Evolutionary conservation across 1,140 invertebrate species (phyloP).

Genomic region (Atta texana): DNA sequence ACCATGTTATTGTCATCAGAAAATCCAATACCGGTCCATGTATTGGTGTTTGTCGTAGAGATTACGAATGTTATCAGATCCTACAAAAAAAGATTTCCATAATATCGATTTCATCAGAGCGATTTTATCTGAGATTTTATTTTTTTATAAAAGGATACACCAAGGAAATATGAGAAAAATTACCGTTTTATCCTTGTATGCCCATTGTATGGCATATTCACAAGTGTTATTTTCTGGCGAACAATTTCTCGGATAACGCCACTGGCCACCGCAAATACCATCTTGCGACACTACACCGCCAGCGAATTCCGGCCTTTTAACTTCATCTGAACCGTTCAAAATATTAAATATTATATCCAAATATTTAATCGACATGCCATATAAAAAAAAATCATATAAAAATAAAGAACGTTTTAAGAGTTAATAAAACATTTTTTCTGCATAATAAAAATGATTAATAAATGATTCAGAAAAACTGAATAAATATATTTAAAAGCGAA

Average conservation of each 20-base stretch:
- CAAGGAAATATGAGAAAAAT: slow-evolving; percentile 28
- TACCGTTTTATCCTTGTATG: slow-evolving; percentile 89
- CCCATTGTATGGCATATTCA: slow-evolving; percentile 95
- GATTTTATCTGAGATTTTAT: too few species aligned
- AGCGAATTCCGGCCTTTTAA: slow-evolving; percentile 77
- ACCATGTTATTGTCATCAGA: slow-evolving; percentile 95
- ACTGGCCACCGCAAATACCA: slow-evolving; percentile 91
- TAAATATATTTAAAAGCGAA: neutral
- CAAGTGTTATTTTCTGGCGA: slow-evolving; percentile 90
- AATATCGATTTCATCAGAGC: slow-evolving; percentile 30
- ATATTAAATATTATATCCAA: slow-evolving; percentile 28
- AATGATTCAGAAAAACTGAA: neutral
- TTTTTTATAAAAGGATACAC: neutral
- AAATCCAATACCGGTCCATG: slow-evolving; percentile 98
- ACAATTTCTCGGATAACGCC: slow-evolving; percentile 92
- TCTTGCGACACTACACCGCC: slow-evolving; percentile 72
- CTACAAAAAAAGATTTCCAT: slow-evolving; percentile 77
- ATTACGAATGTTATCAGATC: slow-evolving; percentile 95
- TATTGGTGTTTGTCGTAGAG: slow-evolving; percentile 92
- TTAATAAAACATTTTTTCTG: neutral
- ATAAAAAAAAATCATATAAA: neutral
- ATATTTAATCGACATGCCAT: neutral
- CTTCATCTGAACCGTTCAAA: slow-evolving; percentile 80
- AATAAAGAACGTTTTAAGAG: neutral
- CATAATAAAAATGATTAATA: neutral